These are phyloP conservation scores for Aphidius gifuensis DNA, from an alignment of 1,140 invertebrate genomes.

Conservation along the genomic window DNA sequence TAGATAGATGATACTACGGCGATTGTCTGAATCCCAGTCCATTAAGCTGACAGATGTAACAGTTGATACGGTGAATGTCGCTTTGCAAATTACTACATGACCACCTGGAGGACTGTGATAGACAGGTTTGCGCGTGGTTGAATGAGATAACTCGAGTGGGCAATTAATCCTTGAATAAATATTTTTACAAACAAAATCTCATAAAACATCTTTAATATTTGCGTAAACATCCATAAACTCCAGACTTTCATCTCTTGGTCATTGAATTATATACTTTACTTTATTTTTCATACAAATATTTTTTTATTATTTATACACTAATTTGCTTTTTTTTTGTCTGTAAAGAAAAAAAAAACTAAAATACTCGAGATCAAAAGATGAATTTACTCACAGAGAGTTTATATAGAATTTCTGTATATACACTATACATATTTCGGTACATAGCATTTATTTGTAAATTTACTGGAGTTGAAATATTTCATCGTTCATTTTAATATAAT, in stretches of 20 bases:
- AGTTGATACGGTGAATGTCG: slow-evolving; percentile 24
- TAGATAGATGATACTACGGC: slow-evolving; percentile 19
- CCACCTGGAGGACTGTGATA: slow-evolving; percentile 30
- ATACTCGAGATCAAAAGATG: too few species aligned
- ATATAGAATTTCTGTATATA: too few species aligned
- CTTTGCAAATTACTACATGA: slow-evolving; percentile 32
- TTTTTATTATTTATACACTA: too few species aligned
- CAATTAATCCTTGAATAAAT: slow-evolving; percentile 31
- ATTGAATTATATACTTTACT: too few species aligned
- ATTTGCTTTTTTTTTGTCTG: too few species aligned
- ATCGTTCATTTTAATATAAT: too few species aligned
- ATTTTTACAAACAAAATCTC: neutral
- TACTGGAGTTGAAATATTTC: too few species aligned
- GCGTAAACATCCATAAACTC: neutral
- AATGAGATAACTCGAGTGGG: slow-evolving; percentile 29
- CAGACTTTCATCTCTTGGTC: neutral
- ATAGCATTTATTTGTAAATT: too few species aligned
- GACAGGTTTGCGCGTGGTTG: slow-evolving; percentile 29
- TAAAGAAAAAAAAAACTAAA: too few species aligned
- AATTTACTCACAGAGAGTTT: too few species aligned
- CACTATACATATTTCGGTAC: too few species aligned
- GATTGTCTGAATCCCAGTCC: slow-evolving; percentile 31
- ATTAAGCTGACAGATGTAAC: slow-evolving; percentile 37
- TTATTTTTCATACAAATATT: too few species aligned
- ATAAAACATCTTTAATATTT: neutral